phyloP scores from a whole-genome alignment of 2,888 invertebrate species.

The Drosophila acutilabella region DNA sequence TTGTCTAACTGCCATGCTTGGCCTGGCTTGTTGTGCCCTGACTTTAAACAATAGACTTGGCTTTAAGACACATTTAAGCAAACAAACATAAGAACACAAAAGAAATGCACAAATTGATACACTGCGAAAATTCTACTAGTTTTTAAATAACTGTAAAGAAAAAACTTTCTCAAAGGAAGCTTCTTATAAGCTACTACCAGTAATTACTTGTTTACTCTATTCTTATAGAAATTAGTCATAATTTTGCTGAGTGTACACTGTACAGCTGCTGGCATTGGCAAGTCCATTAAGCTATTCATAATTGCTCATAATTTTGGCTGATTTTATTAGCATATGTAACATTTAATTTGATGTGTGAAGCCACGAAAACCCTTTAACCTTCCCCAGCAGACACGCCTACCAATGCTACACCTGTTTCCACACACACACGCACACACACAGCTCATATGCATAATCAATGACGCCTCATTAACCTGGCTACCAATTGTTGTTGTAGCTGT shows the following conservation, averaged over 20 bases:
- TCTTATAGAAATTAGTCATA: no score
- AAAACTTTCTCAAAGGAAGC: no score
- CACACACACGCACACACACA: conserved; percentile 16
- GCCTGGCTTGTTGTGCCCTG: conserved; percentile 12
- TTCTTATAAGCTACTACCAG: no score
- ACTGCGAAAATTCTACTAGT: no score
- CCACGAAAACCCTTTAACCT: conserved; percentile 33
- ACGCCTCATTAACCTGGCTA: conserved; percentile 77
- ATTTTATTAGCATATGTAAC: conserved; percentile 79
- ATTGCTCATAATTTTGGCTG: conserved; percentile 78
- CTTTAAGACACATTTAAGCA: conserved; percentile 28
- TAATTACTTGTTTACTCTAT: no score
- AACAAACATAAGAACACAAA: conserved; percentile 13
- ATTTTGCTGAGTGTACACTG: conserved; percentile 17
- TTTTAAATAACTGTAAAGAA: no score
- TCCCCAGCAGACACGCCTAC: background rate
- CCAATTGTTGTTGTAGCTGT: conserved; percentile 57
- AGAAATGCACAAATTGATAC: background rate
- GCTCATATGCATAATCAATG: conserved; percentile 77
- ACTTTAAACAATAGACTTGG: conserved; percentile 33
- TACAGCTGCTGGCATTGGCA: conserved; percentile 34
- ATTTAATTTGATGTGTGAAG: conserved; percentile 74
- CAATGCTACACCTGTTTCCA: conserved; percentile 21
- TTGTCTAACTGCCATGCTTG: conserved; percentile 34
- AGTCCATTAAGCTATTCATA: conserved; percentile 75